phyloP scores from a whole-genome alignment of 2,113 vertebrate species.

The Tragelaphus strepsiceros region DNA sequence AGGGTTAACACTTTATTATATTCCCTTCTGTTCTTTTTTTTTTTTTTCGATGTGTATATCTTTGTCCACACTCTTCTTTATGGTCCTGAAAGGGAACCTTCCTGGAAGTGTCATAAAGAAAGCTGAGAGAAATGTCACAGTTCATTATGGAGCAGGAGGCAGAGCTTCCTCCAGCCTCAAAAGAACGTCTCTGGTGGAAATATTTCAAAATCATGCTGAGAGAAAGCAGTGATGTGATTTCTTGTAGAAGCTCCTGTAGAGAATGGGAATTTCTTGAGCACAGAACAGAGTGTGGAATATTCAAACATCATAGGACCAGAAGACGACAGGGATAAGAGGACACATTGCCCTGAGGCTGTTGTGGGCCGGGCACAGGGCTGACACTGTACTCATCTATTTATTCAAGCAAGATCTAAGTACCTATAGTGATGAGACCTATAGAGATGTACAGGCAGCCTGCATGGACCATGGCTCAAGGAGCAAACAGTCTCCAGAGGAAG shows the following conservation, averaged over 20 bases:
- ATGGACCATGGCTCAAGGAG: too few species aligned
- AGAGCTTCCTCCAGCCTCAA: neutral
- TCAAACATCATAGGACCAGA: neutral
- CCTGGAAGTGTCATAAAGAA: constrained; percentile 13
- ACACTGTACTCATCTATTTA: neutral
- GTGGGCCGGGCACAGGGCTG: neutral
- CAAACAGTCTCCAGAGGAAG: too few species aligned
- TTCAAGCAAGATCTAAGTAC: neutral
- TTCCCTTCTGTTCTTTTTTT: neutral
- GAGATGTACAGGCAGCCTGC: too few species aligned
- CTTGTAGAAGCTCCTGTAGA: neutral
- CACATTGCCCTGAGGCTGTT: neutral
- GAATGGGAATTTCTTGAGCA: neutral
- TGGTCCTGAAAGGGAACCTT: neutral
- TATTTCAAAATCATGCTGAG: neutral
- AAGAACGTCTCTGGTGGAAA: neutral
- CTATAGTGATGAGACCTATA: neutral
- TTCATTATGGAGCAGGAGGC: neutral
- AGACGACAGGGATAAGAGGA: neutral
- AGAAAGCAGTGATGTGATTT: neutral
- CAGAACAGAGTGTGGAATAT: neutral
- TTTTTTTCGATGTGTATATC: neutral
- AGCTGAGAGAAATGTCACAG: neutral
- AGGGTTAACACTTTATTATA: neutral
- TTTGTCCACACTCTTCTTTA: neutral